phyloP scores from a whole-genome alignment of 2,888 invertebrate genomes.

The Drosophila neotestacea region DNA sequence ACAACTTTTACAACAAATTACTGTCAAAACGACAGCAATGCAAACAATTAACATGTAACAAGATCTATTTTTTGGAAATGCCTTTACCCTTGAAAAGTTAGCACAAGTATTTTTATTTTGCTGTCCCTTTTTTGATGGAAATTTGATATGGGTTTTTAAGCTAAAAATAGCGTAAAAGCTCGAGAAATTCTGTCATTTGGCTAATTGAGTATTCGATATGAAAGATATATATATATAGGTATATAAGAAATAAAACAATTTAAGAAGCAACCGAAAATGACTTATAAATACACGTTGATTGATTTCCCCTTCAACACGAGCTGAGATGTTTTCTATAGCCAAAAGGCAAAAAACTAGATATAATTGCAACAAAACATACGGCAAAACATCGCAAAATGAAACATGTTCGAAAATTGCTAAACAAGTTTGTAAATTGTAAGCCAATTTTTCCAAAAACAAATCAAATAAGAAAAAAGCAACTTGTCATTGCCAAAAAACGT shows the following conservation, averaged over 20 bases:
- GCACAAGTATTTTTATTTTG: constrained; percentile 8
- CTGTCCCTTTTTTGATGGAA: constrained; percentile 13
- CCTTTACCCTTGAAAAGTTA: constrained; percentile 40
- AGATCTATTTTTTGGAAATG: constrained; percentile 43
- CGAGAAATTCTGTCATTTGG: constrained; percentile 29
- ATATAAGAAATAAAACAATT: background rate
- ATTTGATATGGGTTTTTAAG: constrained; percentile 36
- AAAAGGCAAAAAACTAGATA: constrained; percentile 32
- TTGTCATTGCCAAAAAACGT: constrained; percentile 78
- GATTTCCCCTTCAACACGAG: constrained; percentile 9
- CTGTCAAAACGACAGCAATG: constrained; percentile 52
- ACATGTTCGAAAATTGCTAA: constrained; percentile 60
- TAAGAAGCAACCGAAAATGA: constrained; percentile 12
- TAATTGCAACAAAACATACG: constrained; percentile 39
- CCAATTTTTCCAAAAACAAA: constrained; percentile 63
- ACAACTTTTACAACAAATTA: constrained; percentile 42
- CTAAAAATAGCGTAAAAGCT: constrained; percentile 30
- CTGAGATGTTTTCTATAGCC: constrained; percentile 27
- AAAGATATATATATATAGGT: background rate
- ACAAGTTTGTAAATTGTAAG: constrained; percentile 72
- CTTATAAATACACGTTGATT: constrained; percentile 13
- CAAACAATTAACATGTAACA: constrained; percentile 56
- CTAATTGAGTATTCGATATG: constrained; percentile 31
- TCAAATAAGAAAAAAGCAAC: constrained; percentile 47
- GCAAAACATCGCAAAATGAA: constrained; percentile 34